Evolutionary conservation across 2,888 invertebrate genomes (phyloP).

Genomic region (Dioctria rufipes): DNA sequence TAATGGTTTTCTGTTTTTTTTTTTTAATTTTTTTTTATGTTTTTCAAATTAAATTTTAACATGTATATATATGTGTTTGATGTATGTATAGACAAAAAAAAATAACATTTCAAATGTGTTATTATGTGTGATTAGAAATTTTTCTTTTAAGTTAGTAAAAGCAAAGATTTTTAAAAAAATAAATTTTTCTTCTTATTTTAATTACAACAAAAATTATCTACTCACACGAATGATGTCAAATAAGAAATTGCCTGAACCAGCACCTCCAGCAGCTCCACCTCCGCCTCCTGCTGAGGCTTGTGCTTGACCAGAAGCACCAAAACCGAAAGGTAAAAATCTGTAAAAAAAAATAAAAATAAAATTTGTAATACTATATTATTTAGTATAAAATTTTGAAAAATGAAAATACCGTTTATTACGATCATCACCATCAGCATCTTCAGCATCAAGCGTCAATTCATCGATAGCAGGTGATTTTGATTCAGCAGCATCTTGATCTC

Average conservation of each 20-base stretch:
- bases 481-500: slow-evolving; percentile 73
- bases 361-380: neutral
- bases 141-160: slow-evolving; percentile 26
- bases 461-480: slow-evolving; percentile 78
- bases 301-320: slow-evolving; percentile 72
- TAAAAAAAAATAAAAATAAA: neutral
- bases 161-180: neutral
- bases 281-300: slow-evolving; percentile 71
- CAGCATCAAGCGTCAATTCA: slow-evolving; percentile 80
- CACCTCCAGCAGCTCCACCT: slow-evolving; percentile 70
- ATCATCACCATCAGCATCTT: slow-evolving; percentile 80
- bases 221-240: slow-evolving; percentile 92
- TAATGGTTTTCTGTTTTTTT: slow-evolving; percentile 6
- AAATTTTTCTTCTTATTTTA: neutral
- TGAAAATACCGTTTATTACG: slow-evolving; percentile 81
- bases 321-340: slow-evolving; percentile 79
- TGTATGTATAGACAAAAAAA: neutral
- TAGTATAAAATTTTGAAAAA: slow-evolving; percentile 3
- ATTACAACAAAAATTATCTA: slow-evolving; percentile 61
- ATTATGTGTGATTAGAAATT: neutral
- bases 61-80: neutral
- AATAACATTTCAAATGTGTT: slow-evolving; percentile 13
- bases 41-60: neutral
- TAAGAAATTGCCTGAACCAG: slow-evolving; percentile 89
- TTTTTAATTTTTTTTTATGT: slow-evolving; percentile 1